These are phyloP conservation scores for Gonatopus flavifemur DNA, from an alignment of 1,140 invertebrate species.

Conservation along the genomic window DNA sequence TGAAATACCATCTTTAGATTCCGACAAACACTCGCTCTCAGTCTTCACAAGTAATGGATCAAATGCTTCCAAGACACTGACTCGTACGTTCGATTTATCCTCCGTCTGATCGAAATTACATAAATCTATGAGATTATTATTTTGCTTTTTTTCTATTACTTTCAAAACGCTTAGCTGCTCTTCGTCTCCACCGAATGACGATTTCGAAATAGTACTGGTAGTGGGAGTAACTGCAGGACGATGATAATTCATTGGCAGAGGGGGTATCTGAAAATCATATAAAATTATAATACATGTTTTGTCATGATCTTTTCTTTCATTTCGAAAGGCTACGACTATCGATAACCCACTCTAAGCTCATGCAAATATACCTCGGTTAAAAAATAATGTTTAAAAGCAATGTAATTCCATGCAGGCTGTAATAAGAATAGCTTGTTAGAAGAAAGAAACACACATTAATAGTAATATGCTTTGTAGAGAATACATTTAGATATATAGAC, in stretches of 20 bases:
- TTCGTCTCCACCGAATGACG: constrained; percentile 32
- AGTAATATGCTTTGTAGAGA: too few relatives aligned
- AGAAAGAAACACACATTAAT: background rate
- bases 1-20: constrained; percentile 37
- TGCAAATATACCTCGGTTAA: constrained; percentile 43
- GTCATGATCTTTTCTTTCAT: too few relatives aligned
- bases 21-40: constrained; percentile 37
- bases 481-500: constrained; percentile 5
- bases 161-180: constrained; percentile 53
- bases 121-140: constrained; percentile 63
- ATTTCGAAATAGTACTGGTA: constrained; percentile 21
- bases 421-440: constrained; percentile 29
- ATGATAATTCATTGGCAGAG: constrained; percentile 54
- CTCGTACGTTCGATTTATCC: constrained; percentile 67
- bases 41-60: constrained; percentile 73
- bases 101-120: constrained; percentile 50
- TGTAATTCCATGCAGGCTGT: constrained; percentile 52
- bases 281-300: background rate
- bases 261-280: constrained; percentile 50
- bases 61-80: constrained; percentile 81
- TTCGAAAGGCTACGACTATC: too few relatives aligned
- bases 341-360: too few relatives aligned
- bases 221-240: constrained; percentile 35
- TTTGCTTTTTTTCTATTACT: constrained; percentile 58
- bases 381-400: constrained; percentile 50